Percentiles rank a stretch among this genome's conserved stretches.
Conservation (phyloP, 2,888 invertebrate species). For the Pollenia labialis region DNA sequence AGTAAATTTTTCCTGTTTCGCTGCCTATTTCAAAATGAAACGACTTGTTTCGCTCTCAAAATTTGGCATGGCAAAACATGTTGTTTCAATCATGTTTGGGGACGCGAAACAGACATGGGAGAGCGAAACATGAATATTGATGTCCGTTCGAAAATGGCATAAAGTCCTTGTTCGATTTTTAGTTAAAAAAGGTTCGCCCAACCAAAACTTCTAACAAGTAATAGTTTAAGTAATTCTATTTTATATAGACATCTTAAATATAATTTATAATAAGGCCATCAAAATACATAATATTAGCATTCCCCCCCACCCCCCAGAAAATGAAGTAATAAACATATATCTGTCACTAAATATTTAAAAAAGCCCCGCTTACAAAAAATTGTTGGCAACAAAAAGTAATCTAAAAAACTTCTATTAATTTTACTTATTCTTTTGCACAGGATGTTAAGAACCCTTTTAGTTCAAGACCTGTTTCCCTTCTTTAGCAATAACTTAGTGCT, state of each 20-base stretch:
- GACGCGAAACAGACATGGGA: no score
- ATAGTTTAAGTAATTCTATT: background rate
- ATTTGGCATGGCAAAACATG: no score
- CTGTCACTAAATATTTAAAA: slow-evolving; percentile 20
- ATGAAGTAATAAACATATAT: background rate
- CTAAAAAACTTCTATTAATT: background rate
- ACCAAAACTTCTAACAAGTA: no score
- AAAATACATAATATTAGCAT: background rate
- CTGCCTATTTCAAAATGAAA: no score
- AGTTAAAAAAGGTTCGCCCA: no score
- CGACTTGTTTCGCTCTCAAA: no score
- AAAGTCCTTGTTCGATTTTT: no score
- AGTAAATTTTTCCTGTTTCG: no score
- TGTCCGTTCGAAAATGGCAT: no score
- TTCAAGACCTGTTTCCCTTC: background rate
- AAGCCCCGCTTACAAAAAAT: background rate
- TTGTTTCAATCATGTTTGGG: no score
- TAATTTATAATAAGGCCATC: background rate
- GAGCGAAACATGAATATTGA: no score
- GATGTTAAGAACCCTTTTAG: slow-evolving; percentile 22
- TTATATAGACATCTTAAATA: background rate
- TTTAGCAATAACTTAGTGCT: background rate
- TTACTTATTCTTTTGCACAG: background rate
- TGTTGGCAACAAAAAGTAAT: slow-evolving; percentile 15
- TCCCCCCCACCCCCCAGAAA: background rate